These are phyloP conservation scores for Xiphophorus couchianus DNA, from an alignment of 2,113 vertebrate genomes.

Conservation along the genomic window DNA sequence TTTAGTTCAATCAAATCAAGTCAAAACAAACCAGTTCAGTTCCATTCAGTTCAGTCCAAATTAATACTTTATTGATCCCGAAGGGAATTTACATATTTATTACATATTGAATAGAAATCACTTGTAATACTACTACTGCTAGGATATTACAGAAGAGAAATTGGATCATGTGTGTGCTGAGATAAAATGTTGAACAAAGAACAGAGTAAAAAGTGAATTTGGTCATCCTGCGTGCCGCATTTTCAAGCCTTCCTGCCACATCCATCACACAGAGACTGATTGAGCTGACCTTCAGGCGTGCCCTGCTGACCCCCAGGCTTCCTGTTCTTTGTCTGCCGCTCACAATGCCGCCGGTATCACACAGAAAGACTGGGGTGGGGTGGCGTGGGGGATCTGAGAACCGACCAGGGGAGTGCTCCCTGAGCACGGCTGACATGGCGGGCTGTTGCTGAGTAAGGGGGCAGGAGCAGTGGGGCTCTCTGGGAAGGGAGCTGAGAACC, in stretches of 20 bases:
- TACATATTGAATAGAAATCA: too few species aligned
- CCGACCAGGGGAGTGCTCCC: constrained; percentile 58
- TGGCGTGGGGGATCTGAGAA: constrained; percentile 63
- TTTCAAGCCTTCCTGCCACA: constrained; percentile 61
- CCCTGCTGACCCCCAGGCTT: constrained; percentile 69
- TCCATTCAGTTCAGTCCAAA: neutral
- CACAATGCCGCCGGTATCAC: constrained; percentile 67
- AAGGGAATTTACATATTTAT: neutral
- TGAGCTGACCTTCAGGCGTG: constrained; percentile 72
- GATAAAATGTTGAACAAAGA: constrained; percentile 2
- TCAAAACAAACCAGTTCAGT: too few species aligned
- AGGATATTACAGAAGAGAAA: neutral
- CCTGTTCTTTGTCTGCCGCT: constrained; percentile 76
- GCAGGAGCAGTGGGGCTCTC: constrained; percentile 37
- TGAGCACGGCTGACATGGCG: constrained; percentile 16
- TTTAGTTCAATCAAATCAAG: too few species aligned
- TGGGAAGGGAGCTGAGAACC: constrained; percentile 63
- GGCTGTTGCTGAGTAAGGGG: constrained; percentile 7
- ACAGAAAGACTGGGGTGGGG: constrained; percentile 28
- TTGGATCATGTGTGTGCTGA: neutral
- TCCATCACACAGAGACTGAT: constrained; percentile 72
- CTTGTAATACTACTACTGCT: too few species aligned
- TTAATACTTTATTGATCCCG: neutral
- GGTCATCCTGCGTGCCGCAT: constrained; percentile 27
- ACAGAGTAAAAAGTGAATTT: neutral